Base-by-base conservation (phyloP, 2,888 invertebrate species). In the Drosophila cyrtoloma region DNA sequence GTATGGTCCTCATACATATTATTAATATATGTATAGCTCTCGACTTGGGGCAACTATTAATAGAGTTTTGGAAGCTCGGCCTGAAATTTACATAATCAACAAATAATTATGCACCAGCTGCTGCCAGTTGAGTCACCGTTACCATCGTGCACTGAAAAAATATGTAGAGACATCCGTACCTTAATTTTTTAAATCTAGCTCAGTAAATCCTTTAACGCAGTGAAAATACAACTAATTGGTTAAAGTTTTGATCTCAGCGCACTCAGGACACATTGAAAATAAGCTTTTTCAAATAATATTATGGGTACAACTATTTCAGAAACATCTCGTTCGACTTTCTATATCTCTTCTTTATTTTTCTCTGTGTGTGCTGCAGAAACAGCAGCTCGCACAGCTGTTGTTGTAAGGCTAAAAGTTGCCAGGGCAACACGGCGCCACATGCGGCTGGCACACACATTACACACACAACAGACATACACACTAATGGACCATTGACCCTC, bases 51-150 rank as follows among this genome's bases (percentile, higher is more conserved):
- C 77, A 75, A 81, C 81, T 75, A 86, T 88, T 88, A 85, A 85
- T 85, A 81, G 86, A 83, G 86, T 81, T 76, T 82, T 71, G 57
- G 50, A 66, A 58, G 71, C 52, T 58, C 68, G 66, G 50, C 47
- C 71, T 58, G 57, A 69, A 81, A 86, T 89, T 86, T 89, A 80
- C 86, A 86, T 86, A 86, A 86, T 86, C 89, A 86, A 86, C 75
- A 86, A 86, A 86, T 86, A 86, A 86, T 86, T 89, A 86, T 86
- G 86, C 86, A 72, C 33, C 88, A 89, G 89, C 84, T 86, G 84
- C 68, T 63, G 79, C 70, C 47, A 39, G 50, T 68, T 56, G n/a
- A 53, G 32, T n/a, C 60, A 39, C 16, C 55, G 53, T 52, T 55
- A 50, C 68, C 50, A 28, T 30, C 9, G n/a, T 44, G 16, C 58